phyloP scores from a whole-genome alignment of 2,888 invertebrate genomes.

The Andrena chrysosceles region DNA sequence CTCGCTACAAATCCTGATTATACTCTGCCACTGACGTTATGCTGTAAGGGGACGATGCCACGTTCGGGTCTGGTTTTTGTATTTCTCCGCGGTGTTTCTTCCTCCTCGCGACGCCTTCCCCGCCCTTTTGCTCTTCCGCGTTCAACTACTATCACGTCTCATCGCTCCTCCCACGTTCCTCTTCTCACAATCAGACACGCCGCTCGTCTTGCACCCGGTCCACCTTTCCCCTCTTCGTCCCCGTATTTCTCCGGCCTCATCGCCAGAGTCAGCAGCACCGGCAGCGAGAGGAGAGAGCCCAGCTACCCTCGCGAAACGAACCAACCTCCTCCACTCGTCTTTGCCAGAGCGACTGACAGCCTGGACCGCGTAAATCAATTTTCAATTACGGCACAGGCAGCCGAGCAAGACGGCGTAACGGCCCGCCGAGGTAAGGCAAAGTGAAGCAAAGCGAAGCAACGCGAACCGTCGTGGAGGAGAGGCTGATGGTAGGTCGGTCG shows the following conservation, averaged over 20 bases:
- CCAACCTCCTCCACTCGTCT: constrained; percentile 77
- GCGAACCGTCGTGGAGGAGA: background rate
- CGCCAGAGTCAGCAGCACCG: constrained; percentile 36
- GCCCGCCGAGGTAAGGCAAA: constrained; percentile 36
- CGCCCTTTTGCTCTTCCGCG: constrained; percentile 53
- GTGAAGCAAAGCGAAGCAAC: constrained; percentile 1
- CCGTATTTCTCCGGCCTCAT: constrained; percentile 45
- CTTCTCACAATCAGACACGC: constrained; percentile 11
- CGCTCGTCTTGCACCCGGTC: constrained; percentile 30
- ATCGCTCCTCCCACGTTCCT: constrained; percentile 64
- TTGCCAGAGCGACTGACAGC: constrained; percentile 82
- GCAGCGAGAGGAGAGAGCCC: constrained; percentile 33
- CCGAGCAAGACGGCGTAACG: constrained; percentile 54
- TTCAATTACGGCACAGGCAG: constrained; percentile 84
- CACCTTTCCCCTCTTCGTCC: constrained; percentile 35
- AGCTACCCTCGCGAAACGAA: constrained; percentile 63
- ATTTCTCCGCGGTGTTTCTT: constrained; percentile 73
- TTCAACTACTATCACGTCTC: constrained; percentile 36
- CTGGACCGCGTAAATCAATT: constrained; percentile 86
- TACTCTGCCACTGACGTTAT: constrained; percentile 85
- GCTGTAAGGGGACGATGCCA: constrained; percentile 81
- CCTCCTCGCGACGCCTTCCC: constrained; percentile 29
- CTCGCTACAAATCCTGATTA: constrained; percentile 86
- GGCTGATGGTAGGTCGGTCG: constrained; percentile 11
- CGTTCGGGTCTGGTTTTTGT: constrained; percentile 84